phyloP scores from a whole-genome alignment of 1,140 invertebrate species.

The Drosophila nasuta region DNA sequence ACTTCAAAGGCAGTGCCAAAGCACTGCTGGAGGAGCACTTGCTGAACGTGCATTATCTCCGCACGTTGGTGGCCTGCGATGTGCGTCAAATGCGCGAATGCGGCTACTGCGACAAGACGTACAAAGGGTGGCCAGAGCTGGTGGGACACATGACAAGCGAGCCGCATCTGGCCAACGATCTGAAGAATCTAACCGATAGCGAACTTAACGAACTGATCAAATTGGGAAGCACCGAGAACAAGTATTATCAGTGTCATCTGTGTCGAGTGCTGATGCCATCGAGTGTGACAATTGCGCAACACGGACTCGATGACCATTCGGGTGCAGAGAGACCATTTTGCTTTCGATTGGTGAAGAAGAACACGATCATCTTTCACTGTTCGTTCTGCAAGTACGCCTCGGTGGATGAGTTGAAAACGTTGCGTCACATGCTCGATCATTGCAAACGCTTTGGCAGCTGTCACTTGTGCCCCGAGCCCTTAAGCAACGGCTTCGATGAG shows the following conservation, averaged over 20 bases:
- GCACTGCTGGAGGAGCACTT: conserved; percentile 46
- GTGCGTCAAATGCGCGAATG: conserved; percentile 40
- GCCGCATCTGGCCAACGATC: conserved; percentile 54
- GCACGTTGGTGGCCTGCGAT: conserved; percentile 52
- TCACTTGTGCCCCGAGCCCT: conserved; percentile 14
- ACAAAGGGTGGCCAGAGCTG: conserved; percentile 21
- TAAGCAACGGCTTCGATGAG: conserved; percentile 42
- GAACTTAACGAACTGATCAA: conserved; percentile 27
- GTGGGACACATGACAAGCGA: conserved; percentile 20
- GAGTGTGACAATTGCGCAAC: conserved; percentile 42
- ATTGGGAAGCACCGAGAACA: conserved; percentile 17
- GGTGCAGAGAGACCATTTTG: conserved; percentile 37
- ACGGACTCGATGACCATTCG: conserved; percentile 42
- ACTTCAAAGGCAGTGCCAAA: conserved; percentile 47
- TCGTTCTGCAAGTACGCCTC: conserved; percentile 57
- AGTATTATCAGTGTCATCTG: conserved; percentile 60
- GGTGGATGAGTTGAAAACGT: conserved; percentile 20
- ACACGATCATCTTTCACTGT: conserved; percentile 53
- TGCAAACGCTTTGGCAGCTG: conserved; percentile 48
- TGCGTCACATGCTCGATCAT: conserved; percentile 63
- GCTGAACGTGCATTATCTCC: conserved; percentile 16
- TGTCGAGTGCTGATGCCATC: conserved; percentile 62
- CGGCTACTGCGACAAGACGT: conserved; percentile 53
- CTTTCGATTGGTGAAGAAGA: conserved; percentile 35
- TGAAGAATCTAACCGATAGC: conserved; percentile 52